phyloP scores from a whole-genome alignment of 2,888 invertebrate genomes.

The Meandrusa payeni region DNA sequence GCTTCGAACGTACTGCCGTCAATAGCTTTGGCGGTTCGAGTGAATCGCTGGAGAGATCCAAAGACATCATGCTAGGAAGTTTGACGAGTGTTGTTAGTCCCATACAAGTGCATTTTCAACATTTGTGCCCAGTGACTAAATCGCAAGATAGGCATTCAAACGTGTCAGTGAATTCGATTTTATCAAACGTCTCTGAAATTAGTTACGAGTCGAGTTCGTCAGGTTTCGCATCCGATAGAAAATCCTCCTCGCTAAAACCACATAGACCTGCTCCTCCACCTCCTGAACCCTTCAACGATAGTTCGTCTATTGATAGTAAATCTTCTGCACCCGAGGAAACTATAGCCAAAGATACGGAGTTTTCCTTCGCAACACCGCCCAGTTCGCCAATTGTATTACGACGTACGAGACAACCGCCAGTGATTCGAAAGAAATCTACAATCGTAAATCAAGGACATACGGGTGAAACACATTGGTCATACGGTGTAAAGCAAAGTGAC shows the following conservation, averaged over 20 bases:
- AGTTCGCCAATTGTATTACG: constrained; percentile 60
- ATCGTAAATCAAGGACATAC: constrained; percentile 49
- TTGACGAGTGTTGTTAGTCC: constrained; percentile 68
- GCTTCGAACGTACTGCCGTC: constrained; percentile 62
- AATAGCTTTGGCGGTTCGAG: constrained; percentile 50
- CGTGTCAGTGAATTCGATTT: constrained; percentile 73
- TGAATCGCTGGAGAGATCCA: constrained; percentile 61
- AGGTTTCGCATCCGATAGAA: constrained; percentile 70
- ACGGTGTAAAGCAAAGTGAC: constrained; percentile 71
- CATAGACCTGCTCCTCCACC: constrained; percentile 74
- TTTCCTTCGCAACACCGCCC: constrained; percentile 60
- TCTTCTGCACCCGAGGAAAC: constrained; percentile 44
- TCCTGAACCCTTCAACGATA: constrained; percentile 61
- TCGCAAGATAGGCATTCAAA: constrained; percentile 70
- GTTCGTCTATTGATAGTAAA: constrained; percentile 49
- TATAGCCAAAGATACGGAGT: constrained; percentile 48
- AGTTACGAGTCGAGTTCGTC: constrained; percentile 76
- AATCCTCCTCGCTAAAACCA: constrained; percentile 54
- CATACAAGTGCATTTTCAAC: constrained; percentile 61
- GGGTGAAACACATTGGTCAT: constrained; percentile 71
- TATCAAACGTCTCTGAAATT: constrained; percentile 70
- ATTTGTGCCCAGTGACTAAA: constrained; percentile 57
- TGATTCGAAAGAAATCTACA: constrained; percentile 66
- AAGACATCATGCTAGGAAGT: constrained; percentile 57
- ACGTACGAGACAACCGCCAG: constrained; percentile 67